Evolutionary conservation across 2,797 vertebrate genomes (phyloP), one percentile per base, ranked within the genome.

Genomic region (Tokudaia muenninki): DNA sequence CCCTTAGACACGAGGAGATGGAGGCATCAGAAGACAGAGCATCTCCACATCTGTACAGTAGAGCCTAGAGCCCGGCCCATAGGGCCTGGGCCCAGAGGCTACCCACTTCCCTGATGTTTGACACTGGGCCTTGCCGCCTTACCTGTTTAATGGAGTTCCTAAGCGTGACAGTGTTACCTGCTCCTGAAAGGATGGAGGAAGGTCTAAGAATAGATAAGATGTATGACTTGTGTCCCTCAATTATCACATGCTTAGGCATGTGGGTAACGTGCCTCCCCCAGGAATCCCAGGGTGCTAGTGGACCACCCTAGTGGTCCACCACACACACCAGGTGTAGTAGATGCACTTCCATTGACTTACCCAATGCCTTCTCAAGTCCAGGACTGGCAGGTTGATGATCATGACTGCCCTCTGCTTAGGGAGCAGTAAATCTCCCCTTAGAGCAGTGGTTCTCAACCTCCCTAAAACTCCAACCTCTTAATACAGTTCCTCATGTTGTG

Each of bases 91-190:
- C n/a, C 44, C 19, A 37, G 4, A 37, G 77, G 11, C 19, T n/a
- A 14, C 4, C 47, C 3, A 0, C 2, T 37, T 31, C 9, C 57
- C 34, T n/a, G 13, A 11, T 4, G 1, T 0, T 0, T 1, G 13
- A 3, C 0, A 0, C 10, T 24, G 6, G 16, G 6, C 5, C 0
- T 29, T 1, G 2, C 77, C 0, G 3, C 6, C 55, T 52, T 13
- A 10, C 52, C 78, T 61, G 17, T 7, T n/a, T 3, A 8, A 26
- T 6, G 9, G 29, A 61, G 22, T 22, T 11, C 6, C 6, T 6
- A 55, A 55, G 6, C 50, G 2, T 6, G 12, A 47, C 21, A 50
- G 75, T 14, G 10, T 63, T 13, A 16, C 47, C 21, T 4, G 13
- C 61, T 37, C 47, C 37, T 4, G 11, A 14, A 26, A 92, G 4